Evolutionary conservation across 2,797 vertebrate genomes (phyloP).

Genomic region (Chiroxiphia lanceolata): DNA sequence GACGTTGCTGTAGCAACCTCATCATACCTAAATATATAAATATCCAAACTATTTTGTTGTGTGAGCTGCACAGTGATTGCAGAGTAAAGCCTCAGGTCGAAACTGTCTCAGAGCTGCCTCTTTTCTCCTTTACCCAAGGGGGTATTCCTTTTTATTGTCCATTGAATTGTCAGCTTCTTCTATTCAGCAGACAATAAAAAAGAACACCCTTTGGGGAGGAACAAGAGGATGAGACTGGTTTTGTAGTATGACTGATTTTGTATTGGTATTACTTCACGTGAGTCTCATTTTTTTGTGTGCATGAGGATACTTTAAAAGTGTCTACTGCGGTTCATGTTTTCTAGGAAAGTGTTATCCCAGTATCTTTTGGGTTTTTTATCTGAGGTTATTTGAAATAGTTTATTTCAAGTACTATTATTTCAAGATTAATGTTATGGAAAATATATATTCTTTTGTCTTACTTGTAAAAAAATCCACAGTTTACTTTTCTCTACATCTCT

Average conservation of each 20-base stretch:
- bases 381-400: not conserved
- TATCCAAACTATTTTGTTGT: not conserved
- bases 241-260: not conserved
- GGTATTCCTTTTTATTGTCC: not conserved
- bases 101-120: not conserved
- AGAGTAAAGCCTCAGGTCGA: not conserved
- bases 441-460: not conserved
- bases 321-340: not conserved
- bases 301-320: not conserved
- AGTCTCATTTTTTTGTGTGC: not conserved
- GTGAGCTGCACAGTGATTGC: not conserved
- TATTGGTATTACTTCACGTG: not conserved
- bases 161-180: not conserved
- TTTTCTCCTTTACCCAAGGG: not conserved
- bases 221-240: not conserved
- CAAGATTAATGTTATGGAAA: not conserved
- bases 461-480: not conserved
- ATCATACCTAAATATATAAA: not conserved
- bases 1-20: slow-evolving; percentile 1
- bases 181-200: not conserved
- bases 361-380: not conserved
- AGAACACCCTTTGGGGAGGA: not conserved
- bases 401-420: not conserved
- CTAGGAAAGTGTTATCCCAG: not conserved
- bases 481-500: not conserved